Evolutionary conservation across 2,888 invertebrate genomes (phyloP), one percentile per base, ranked within the genome.

Genomic region (Drosophila tanythrix): DNA sequence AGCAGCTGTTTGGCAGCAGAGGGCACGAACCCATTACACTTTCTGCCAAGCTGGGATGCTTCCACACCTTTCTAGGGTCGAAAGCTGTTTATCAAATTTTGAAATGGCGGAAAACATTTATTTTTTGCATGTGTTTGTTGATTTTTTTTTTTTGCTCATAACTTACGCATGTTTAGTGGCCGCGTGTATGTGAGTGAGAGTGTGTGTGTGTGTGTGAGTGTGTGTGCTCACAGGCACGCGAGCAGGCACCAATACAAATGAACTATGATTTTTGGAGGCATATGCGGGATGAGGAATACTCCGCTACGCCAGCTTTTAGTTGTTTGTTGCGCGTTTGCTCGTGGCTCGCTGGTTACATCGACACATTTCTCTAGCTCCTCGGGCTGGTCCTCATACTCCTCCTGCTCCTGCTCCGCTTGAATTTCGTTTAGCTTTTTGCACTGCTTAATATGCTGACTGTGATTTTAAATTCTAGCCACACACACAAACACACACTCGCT

Each of bases 131-230:
- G 18, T 50, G 35, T n/a, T n/a, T 73, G 52, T 35, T 29, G 21
- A 35, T 60, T 13, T 53, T 0, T 7, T 13, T n/a, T 35, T 33
- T 33, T 38, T 33, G 40, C 46, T 50, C 36, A 46, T 77, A 77
- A 78, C 78, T 78, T 78, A 78, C 78, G 78, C 78, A 78, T 78
- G 18, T 75, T 75, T 72, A 38, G 61, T 70, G 38, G 50, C 57
- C 38, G 18, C 27, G 31, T 38, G 51, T 48, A 48, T 40, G 48
- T 27, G 35, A 11, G 38, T 40, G 36, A 52, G 57, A 31, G 46
- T 69, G 52, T 59, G 57, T 33, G 51, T 33, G 43, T 25, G 27
- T 33, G 43, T 25, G 27, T 13, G 50, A 48, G 60, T 48, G 61
- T 63, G 64, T 66, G 76, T 64, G 74, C 70, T 81, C 76, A 76